Conservation (phyloP, 2,113 vertebrate species). For the Phasianus colchicus region DNA sequence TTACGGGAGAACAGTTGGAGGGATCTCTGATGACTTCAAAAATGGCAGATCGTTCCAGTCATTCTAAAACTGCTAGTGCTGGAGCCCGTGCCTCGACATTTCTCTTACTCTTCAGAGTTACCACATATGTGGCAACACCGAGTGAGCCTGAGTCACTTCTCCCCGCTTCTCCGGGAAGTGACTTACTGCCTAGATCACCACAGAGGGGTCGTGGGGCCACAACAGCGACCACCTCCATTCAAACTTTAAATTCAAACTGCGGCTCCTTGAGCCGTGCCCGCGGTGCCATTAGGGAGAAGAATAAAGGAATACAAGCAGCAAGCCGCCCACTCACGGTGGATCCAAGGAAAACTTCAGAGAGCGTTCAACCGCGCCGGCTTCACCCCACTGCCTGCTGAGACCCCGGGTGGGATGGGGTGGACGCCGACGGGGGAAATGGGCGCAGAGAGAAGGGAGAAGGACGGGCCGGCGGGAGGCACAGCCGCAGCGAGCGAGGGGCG, state of each 20-base stretch:
- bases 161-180: not conserved
- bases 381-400: no score
- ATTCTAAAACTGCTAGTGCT: rapidly evolving
- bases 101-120: not conserved
- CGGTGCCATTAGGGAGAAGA: no score
- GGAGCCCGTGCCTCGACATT: not conserved
- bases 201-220: not conserved
- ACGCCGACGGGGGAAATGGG: not conserved
- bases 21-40: not conserved
- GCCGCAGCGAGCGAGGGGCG: not conserved
- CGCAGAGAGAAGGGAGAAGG: not conserved
- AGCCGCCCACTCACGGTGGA: not conserved
- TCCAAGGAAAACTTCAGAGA: rapidly evolving
- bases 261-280: not conserved
- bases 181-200: not conserved
- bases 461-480: no score
- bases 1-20: not conserved
- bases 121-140: not conserved
- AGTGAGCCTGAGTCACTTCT: rapidly evolving
- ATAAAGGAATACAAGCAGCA: rapidly evolving
- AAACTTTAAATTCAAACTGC: not conserved
- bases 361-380: no score
- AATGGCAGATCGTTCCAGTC: not conserved
- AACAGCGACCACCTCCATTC: not conserved
- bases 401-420: no score